Conservation (phyloP, 2,113 vertebrate genomes). For the Bos indicus region DNA sequence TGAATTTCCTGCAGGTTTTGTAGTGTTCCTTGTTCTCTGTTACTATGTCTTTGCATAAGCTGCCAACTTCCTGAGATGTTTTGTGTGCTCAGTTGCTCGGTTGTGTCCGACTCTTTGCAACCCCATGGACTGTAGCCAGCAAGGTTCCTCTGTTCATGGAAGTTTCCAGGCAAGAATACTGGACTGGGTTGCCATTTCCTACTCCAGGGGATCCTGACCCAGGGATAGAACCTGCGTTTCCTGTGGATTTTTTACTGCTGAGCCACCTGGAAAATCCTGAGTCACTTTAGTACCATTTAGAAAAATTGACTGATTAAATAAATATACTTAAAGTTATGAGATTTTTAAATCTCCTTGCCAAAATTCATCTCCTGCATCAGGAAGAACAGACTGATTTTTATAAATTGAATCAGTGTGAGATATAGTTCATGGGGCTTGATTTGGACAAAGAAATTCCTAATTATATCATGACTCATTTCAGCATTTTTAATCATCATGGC, state of each 20-base stretch:
- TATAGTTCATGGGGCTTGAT: constrained; percentile 40
- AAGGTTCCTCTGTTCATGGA: background rate
- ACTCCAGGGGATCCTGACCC: background rate
- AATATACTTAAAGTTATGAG: background rate
- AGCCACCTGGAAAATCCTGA: background rate
- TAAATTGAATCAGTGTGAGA: constrained; percentile 13
- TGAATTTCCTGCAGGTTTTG: background rate
- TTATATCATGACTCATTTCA: constrained; percentile 65
- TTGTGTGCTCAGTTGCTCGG: background rate
- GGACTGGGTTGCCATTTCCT: background rate
- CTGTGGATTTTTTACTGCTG: background rate
- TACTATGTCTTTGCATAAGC: background rate
- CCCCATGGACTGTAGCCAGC: background rate
- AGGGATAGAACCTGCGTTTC: background rate
- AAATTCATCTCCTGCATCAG: background rate
- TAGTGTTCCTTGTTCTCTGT: background rate
- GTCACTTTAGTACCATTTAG: background rate
- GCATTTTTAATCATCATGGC: constrained; percentile 49
- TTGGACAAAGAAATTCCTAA: constrained; percentile 47
- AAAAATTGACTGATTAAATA: background rate
- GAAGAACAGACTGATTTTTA: background rate
- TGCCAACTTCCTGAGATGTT: constrained; percentile 12
- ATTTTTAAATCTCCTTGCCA: background rate
- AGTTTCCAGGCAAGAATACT: background rate
- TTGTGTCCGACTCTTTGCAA: rapidly evolving